phyloP scores from a whole-genome alignment of 2,113 vertebrate genomes.

The Rhinopomastus cyanomelas region DNA sequence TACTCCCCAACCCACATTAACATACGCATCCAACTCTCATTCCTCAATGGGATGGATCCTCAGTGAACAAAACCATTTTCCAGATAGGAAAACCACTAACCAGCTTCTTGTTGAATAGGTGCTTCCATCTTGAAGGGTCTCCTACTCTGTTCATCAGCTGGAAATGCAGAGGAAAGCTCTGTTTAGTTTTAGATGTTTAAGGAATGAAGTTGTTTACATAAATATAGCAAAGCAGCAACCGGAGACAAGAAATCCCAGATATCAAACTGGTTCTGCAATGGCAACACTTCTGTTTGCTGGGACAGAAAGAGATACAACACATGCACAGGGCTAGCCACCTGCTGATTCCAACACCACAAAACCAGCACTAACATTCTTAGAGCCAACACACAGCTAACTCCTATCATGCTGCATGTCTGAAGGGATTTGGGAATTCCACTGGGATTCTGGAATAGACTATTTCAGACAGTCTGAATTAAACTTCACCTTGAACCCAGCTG shows the following conservation, averaged over 20 bases:
- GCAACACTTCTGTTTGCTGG: not conserved
- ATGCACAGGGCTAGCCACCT: not conserved
- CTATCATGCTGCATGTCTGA: too few relatives aligned
- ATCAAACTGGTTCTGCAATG: not conserved
- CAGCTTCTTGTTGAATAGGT: conserved; percentile 39
- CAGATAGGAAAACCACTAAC: conserved; percentile 5
- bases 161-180: conserved; percentile 2
- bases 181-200: not conserved
- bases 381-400: not conserved
- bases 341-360: not conserved
- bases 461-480: not conserved
- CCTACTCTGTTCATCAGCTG: conserved; percentile 9
- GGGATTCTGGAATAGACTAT: not conserved
- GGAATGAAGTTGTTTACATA: not conserved
- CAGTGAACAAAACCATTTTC: not conserved
- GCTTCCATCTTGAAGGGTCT: not conserved
- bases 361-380: not conserved
- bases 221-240: not conserved
- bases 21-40: fast-evolving
- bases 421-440: not conserved
- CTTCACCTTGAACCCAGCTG: not conserved
- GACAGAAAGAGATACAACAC: not conserved
- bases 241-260: not conserved
- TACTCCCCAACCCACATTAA: not conserved
- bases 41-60: not conserved